Conservation (phyloP, 2,113 vertebrate genomes). For the Hemibagrus wyckioides region DNA sequence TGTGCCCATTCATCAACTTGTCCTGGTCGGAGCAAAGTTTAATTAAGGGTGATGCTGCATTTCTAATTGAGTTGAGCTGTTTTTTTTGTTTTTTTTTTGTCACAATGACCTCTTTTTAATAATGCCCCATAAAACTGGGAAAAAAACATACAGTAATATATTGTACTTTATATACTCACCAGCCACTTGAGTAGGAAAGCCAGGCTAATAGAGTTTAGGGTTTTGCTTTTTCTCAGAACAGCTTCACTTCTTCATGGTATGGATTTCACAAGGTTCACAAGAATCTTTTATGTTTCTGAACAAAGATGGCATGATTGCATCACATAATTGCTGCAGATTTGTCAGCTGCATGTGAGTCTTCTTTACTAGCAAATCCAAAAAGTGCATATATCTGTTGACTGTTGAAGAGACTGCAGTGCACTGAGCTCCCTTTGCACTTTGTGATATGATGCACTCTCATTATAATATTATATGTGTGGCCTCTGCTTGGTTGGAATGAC, state of each 20-base stretch:
- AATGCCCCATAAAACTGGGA: neutral
- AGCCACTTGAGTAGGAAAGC: neutral
- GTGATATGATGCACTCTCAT: neutral
- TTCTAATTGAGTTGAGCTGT: conserved; percentile 11
- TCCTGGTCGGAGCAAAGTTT: neutral
- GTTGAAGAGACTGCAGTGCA: neutral
- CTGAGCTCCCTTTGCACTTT: no score
- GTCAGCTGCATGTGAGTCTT: neutral
- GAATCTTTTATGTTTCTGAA: neutral
- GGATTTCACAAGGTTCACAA: neutral
- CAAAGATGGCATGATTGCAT: neutral
- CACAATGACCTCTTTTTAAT: conserved; percentile 9
- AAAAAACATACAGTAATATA: neutral
- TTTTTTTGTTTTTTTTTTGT: no score
- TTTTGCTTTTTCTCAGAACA: neutral
- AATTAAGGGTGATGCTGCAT: neutral
- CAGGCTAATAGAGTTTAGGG: neutral
- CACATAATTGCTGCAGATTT: neutral
- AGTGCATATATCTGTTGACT: neutral
- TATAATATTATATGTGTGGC: neutral
- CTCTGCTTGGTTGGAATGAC: neutral
- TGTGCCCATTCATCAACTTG: neutral
- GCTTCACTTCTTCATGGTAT: neutral
- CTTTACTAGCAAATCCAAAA: neutral
- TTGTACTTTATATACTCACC: neutral